Evolutionary conservation across 2,888 invertebrate genomes (phyloP), one percentile per base, ranked within the genome.

Genomic region (Leucophenga montana): DNA sequence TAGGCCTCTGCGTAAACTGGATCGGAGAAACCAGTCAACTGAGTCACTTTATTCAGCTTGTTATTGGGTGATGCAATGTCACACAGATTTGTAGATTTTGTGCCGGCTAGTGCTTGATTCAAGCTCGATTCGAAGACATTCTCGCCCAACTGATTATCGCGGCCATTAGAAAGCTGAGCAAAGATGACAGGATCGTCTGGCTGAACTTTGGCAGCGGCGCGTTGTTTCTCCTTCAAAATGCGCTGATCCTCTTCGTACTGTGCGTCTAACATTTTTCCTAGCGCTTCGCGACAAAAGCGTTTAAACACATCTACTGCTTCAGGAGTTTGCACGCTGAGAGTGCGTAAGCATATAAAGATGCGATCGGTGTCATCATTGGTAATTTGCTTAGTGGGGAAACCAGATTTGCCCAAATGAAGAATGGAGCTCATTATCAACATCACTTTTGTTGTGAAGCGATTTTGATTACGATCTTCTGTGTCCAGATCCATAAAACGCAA

Each of bases 1-100:
- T 99, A 97, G n/a, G 99, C 99, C 90, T 99, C 99, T 0, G 99
- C 97, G 89, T 99, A 99, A 72, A 99, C 98, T 0, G 99, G 99
- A 91, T 99, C 99, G 0, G 98, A 98, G 90, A 99, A 99, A 14
- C 99, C 99, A 3, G 99, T 99, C 84, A 99, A 91, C 89, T 99
- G 99, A 48, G 97, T 97, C 75, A 97, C 97, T 89, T 94, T 94
- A 73, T 92, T 92, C 18, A 93, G 85, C 78, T 92, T 92, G 77
- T 90, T 92, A 59, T 90, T 89, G 1, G 92, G 90, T 22, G 91
- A 89, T n/a, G 90, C 89, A 44, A 90, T 86, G 70, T 92, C 91
- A 53, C 89, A 89, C 16, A 88, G 77, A 64, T 87, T 86, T 27
- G 87, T 83, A 0, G 82, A 79, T 77, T 89, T 89, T 18, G 86